Conservation (phyloP, 2,888 invertebrate species). For the Mylabris sibirica region DNA sequence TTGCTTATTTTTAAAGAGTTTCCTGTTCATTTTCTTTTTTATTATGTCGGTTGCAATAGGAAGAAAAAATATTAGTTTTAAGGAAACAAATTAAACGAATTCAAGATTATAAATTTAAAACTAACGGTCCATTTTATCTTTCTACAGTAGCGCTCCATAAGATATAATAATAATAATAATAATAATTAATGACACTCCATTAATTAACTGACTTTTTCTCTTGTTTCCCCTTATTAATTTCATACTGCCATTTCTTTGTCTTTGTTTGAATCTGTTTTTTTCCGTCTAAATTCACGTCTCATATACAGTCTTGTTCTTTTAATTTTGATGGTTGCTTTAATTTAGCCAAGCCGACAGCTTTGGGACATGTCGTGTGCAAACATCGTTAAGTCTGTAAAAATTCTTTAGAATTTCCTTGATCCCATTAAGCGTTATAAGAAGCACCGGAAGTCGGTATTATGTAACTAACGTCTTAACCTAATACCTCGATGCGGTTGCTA, state of each 20-base stretch:
- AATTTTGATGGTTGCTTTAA: constrained; percentile 19
- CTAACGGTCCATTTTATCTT: constrained; percentile 33
- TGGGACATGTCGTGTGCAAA: constrained; percentile 34
- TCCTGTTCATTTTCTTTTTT: constrained; percentile 9
- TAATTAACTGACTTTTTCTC: constrained; percentile 23
- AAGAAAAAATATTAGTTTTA: neutral
- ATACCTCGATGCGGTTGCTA: constrained; percentile 56
- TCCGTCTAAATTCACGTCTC: neutral
- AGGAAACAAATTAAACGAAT: neutral
- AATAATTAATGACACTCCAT: constrained; percentile 29
- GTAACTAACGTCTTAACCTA: constrained; percentile 57
- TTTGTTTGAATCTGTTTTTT: neutral
- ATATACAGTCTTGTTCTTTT: constrained; percentile 18
- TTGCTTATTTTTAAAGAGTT: constrained; percentile 18
- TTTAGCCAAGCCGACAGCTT: constrained; percentile 22
- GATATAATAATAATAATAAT: constrained; percentile 19
- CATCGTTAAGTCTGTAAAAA: constrained; percentile 34
- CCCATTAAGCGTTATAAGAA: constrained; percentile 42
- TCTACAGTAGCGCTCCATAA: constrained; percentile 28
- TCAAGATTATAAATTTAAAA: constrained; percentile 18
- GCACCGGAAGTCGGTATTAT: constrained; percentile 52
- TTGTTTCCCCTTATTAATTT: constrained; percentile 14
- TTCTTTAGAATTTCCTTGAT: constrained; percentile 37
- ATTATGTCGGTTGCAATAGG: neutral
- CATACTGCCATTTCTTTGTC: neutral